Evolutionary conservation across 2,113 vertebrate genomes (phyloP).

Genomic region (Peromyscus maniculatus): DNA sequence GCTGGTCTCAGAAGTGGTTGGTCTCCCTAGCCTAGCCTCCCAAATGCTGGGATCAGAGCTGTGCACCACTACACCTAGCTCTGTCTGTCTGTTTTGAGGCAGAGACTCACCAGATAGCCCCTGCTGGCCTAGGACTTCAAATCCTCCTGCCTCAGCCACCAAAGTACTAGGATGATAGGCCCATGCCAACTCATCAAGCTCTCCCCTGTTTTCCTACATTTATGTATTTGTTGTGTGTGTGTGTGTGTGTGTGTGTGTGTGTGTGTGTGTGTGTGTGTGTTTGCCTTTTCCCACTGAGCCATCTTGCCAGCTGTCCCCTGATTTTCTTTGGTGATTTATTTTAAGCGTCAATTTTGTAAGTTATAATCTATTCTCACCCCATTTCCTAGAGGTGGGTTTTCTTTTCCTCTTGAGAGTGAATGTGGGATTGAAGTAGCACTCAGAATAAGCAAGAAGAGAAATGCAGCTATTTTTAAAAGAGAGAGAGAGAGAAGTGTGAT

Average conservation of each 20-base stretch:
- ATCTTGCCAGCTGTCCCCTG: background rate
- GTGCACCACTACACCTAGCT: background rate
- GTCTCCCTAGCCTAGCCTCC: background rate
- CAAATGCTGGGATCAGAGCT: too few relatives aligned
- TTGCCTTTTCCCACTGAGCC: background rate
- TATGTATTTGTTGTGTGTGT: background rate
- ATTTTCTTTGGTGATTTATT: conserved; percentile 41
- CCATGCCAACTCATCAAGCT: background rate
- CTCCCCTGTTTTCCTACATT: background rate
- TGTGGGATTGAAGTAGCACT: background rate
- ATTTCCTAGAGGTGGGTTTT: conserved; percentile 48
- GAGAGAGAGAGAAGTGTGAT: background rate
- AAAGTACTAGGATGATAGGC: background rate
- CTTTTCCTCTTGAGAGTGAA: conserved; percentile 34
- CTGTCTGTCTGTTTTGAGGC: too few relatives aligned
- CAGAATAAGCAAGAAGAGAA: conserved; percentile 4
- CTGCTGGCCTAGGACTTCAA: too few relatives aligned
- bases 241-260: background rate
- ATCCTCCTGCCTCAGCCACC: too few relatives aligned
- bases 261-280: background rate
- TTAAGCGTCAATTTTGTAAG: conserved; percentile 42
- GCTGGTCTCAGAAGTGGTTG: background rate
- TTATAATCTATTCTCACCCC: background rate
- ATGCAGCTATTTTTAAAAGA: conserved; percentile 23
- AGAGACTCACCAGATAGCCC: too few relatives aligned